Conservation (phyloP, 1,140 invertebrate species). For the Heliconius melpomene region DNA sequence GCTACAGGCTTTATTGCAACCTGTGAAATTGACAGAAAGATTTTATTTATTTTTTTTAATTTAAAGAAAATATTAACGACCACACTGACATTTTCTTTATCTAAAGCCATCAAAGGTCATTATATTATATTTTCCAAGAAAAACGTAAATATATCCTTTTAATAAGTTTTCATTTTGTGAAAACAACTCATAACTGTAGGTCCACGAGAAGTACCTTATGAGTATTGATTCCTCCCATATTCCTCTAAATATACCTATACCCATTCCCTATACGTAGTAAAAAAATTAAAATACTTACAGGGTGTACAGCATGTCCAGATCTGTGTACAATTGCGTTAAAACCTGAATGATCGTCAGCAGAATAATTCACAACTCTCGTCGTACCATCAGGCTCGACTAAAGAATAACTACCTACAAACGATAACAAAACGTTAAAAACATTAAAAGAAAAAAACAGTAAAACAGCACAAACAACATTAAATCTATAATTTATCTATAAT, state of each 20-base stretch:
- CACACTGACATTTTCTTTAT: no score
- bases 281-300: constrained; percentile 47
- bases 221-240: no score
- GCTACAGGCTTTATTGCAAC: constrained; percentile 54
- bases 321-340: constrained; percentile 83
- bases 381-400: constrained; percentile 83
- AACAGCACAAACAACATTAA: no score
- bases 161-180: no score
- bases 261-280: background rate
- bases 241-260: no score
- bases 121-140: background rate
- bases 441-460: background rate
- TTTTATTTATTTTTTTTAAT: no score
- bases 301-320: constrained; percentile 80
- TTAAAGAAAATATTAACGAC: no score
- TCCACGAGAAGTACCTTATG: no score
- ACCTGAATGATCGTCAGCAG: constrained; percentile 82
- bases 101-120: no score
- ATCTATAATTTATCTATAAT: background rate
- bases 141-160: no score
- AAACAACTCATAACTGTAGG: no score
- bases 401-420: constrained; percentile 79
- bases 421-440: background rate
- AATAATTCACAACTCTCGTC: constrained; percentile 83
- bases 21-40: constrained; percentile 21